Evolutionary conservation across 2,113 vertebrate species (phyloP).

Genomic region (Myanophis thanlyinensis): DNA sequence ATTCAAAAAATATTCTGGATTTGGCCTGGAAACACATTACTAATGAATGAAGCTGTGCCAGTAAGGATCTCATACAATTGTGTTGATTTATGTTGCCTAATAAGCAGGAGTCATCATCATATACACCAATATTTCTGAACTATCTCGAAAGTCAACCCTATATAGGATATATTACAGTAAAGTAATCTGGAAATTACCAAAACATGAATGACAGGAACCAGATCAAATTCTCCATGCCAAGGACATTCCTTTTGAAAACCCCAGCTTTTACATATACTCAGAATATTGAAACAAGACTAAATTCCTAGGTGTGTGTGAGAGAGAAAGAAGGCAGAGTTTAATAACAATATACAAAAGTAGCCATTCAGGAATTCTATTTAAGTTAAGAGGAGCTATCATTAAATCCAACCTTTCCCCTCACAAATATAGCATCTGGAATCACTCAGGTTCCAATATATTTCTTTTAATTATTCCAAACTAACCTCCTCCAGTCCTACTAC

Average conservation of each 20-base stretch:
- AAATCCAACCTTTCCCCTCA: conserved; percentile 67
- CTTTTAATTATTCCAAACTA: conserved; percentile 74
- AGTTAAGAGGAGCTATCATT: conserved; percentile 61
- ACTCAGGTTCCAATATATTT: conserved; percentile 68
- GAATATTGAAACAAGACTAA: conserved; percentile 30
- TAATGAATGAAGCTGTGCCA: neutral
- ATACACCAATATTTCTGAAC: neutral
- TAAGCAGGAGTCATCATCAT: neutral
- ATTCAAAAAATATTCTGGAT: neutral
- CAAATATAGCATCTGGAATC: conserved; percentile 65
- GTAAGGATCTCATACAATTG: neutral
- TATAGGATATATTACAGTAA: neutral
- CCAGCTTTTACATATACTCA: neutral
- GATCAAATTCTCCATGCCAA: neutral
- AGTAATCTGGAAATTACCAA: neutral
- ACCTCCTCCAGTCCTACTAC: conserved; percentile 65
- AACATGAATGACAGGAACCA: neutral
- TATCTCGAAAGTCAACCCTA: neutral
- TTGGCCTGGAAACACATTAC: neutral
- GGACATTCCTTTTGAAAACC: neutral
- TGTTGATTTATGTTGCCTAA: neutral
- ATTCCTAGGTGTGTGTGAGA: conserved; percentile 59
- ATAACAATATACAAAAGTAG: conserved; percentile 55
- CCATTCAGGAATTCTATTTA: conserved; percentile 63
- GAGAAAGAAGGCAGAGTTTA: conserved; percentile 57